Percentiles rank a stretch among this genome's conserved stretches.
Evolutionary conservation across 1,140 invertebrate genomes (phyloP).

Genomic region (Bacillus rossius): DNA sequence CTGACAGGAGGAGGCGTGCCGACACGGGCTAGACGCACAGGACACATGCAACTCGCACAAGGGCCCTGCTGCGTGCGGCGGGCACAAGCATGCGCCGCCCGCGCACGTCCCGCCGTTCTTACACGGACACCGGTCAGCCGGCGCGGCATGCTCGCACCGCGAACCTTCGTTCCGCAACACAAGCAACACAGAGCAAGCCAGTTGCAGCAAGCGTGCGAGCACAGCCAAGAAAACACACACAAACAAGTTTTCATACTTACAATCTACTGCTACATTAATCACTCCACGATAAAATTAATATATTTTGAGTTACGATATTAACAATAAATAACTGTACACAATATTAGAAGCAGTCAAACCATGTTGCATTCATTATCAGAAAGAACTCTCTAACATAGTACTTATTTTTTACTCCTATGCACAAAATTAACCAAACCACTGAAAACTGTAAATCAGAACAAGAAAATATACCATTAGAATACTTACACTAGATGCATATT

Average conservation of each 20-base stretch:
- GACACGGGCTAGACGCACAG: constrained; percentile 51
- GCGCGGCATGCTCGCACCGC: constrained; percentile 51
- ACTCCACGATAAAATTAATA: neutral
- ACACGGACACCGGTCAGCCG: constrained; percentile 47
- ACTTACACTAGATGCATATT: neutral
- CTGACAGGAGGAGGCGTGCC: constrained; percentile 49
- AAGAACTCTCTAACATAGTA: no score
- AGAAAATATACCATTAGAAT: neutral
- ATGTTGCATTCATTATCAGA: neutral
- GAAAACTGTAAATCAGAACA: neutral
- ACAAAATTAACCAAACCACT: neutral
- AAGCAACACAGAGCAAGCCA: constrained; percentile 11
- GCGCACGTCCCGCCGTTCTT: constrained; percentile 53
- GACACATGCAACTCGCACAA: constrained; percentile 39
- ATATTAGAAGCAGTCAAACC: neutral
- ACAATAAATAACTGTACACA: neutral
- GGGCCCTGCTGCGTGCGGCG: constrained; percentile 51
- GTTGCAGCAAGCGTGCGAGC: neutral
- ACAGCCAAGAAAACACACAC: neutral
- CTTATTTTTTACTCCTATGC: no score
- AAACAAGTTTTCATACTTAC: neutral
- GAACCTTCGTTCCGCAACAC: constrained; percentile 51
- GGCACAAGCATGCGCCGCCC: constrained; percentile 49
- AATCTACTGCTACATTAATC: neutral
- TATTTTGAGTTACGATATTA: neutral